These are phyloP conservation scores for Eretmochelys imbricata DNA, from an alignment of 2,113 vertebrate species.

Conservation along the genomic window DNA sequence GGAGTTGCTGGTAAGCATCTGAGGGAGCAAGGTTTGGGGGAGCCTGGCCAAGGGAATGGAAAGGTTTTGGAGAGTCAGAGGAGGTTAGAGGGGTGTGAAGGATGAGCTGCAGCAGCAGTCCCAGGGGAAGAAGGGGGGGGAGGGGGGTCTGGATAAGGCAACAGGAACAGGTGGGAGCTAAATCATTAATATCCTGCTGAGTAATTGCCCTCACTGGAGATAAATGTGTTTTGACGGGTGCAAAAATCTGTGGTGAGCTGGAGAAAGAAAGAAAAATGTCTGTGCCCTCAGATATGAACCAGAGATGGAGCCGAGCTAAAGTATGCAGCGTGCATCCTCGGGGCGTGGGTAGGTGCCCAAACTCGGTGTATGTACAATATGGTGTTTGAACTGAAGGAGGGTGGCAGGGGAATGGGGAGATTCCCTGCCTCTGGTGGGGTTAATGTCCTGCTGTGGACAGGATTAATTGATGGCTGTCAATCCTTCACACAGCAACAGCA, in stretches of 20 bases:
- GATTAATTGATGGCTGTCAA: not conserved
- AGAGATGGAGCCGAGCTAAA: not conserved
- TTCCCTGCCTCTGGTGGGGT: not conserved
- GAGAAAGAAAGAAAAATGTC: not conserved
- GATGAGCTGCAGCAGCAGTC: not conserved
- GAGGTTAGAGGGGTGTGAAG: not conserved
- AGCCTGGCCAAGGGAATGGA: not conserved
- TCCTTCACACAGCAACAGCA: not conserved
- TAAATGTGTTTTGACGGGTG: not conserved
- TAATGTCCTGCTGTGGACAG: not conserved
- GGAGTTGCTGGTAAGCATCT: not conserved
- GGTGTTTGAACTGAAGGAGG: not conserved
- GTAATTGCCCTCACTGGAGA: not conserved
- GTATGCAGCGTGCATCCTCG: not conserved
- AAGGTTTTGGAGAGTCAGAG: fast-evolving
- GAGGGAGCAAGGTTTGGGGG: too few species aligned
- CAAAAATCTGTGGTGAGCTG: not conserved
- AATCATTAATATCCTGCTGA: not conserved
- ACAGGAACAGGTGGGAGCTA: not conserved
- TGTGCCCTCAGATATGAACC: not conserved
- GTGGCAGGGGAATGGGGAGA: too few species aligned
- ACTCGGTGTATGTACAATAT: not conserved
- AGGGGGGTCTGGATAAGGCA: not conserved
- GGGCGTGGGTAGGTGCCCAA: too few species aligned
- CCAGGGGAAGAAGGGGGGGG: not conserved